Percentiles rank a stretch among this genome's conserved stretches.
phyloP scores from a whole-genome alignment of 1,140 invertebrate species.

The Reticulitermes speratus region DNA sequence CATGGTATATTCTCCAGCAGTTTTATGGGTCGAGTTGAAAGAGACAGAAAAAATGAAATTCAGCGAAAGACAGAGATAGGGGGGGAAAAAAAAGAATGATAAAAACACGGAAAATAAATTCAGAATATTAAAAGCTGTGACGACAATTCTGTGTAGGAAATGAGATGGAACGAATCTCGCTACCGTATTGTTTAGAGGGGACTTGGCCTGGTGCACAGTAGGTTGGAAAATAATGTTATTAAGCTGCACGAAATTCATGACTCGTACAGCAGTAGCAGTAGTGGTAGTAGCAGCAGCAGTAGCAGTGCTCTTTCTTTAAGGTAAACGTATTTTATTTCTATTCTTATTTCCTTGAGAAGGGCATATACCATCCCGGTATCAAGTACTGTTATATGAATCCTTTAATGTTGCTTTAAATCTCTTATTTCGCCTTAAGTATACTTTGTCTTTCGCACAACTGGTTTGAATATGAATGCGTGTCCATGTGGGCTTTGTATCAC shows the following conservation, averaged over 20 bases:
- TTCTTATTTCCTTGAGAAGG: background rate
- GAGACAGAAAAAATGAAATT: background rate
- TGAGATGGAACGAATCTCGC: background rate
- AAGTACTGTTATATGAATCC: background rate
- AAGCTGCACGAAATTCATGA: background rate
- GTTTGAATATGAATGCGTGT: no score
- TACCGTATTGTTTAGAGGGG: background rate
- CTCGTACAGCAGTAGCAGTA: background rate
- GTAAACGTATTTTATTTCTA: background rate
- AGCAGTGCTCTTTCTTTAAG: background rate
- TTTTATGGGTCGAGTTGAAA: background rate
- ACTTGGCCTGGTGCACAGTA: background rate
- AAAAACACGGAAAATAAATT: background rate
- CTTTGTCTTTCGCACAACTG: no score
- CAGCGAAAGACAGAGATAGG: background rate
- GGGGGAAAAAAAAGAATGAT: background rate
- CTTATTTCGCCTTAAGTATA: no score
- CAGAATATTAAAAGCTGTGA: background rate
- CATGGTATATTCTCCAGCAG: background rate
- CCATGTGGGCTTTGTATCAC: no score
- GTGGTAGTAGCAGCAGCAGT: no score
- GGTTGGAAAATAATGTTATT: background rate
- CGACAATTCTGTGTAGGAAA: slow-evolving; percentile 12
- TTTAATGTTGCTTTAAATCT: no score
- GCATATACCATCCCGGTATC: background rate